These are phyloP conservation scores for Gastracanthus pulcherrimus DNA, from an alignment of 2,888 invertebrate genomes.

Conservation along the genomic window DNA sequence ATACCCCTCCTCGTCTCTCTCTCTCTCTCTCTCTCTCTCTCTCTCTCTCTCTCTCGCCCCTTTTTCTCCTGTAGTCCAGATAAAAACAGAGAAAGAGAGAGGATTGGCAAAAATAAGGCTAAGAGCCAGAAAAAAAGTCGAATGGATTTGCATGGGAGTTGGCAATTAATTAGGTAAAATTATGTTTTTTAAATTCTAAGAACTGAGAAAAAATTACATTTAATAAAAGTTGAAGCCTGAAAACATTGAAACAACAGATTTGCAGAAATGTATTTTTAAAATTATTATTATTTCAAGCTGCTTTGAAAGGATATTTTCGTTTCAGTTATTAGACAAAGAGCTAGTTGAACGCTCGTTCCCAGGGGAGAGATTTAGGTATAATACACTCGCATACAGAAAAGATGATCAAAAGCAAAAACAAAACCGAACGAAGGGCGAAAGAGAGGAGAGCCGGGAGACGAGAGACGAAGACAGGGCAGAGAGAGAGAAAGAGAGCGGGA, in stretches of 20 bases:
- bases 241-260: background rate
- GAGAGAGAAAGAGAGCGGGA: conserved; percentile 41
- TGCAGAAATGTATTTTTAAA: background rate
- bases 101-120: background rate
- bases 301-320: conserved; percentile 52
- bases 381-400: conserved; percentile 53
- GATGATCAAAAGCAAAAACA: conserved; percentile 58
- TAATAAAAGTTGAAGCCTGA: too few relatives aligned
- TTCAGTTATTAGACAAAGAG: conserved; percentile 54
- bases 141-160: conserved; percentile 12
- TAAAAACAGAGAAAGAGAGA: conserved; percentile 61
- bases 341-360: conserved; percentile 39
- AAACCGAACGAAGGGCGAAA: conserved; percentile 52
- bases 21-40: background rate
- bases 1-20: conserved; percentile 37
- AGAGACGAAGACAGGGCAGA: conserved; percentile 9
- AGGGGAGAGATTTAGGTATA: conserved; percentile 48
- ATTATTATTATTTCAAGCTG: conserved; percentile 24
- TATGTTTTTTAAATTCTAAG: too few relatives aligned
- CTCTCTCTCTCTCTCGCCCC: background rate
- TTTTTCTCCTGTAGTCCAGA: too few relatives aligned
- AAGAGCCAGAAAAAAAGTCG: conserved; percentile 22
- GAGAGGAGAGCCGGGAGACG: conserved; percentile 39
- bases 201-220: too few relatives aligned
- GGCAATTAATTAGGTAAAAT: conserved; percentile 28